Evolutionary conservation across 2,797 vertebrate genomes (phyloP).

Genomic region (Yasuhikotakia modesta): DNA sequence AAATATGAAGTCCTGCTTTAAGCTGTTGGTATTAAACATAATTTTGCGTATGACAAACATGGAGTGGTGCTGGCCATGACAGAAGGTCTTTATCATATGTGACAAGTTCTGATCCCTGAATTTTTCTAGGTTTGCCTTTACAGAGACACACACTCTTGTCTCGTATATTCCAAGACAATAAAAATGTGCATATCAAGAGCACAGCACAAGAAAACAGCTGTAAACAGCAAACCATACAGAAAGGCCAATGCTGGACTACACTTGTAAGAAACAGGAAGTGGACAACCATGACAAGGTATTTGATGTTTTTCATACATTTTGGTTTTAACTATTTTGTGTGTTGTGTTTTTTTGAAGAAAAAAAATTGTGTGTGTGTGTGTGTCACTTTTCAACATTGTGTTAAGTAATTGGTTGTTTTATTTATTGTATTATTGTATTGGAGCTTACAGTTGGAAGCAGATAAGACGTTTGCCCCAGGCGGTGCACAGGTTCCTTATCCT

Average conservation of each 20-base stretch:
- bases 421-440: background rate
- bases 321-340: background rate
- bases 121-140: constrained; percentile 42
- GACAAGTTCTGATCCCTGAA: constrained; percentile 11
- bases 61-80: constrained; percentile 36
- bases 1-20: constrained; percentile 45
- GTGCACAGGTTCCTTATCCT: background rate
- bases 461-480: constrained; percentile 21
- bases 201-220: constrained; percentile 11
- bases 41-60: constrained; percentile 45
- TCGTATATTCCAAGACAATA: constrained; percentile 32
- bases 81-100: constrained; percentile 38
- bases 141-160: constrained; percentile 43
- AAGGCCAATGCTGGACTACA: constrained; percentile 22
- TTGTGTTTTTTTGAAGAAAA: background rate
- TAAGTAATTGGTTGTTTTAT: background rate
- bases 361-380: no score
- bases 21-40: constrained; percentile 36
- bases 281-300: constrained; percentile 29
- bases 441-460: constrained; percentile 15
- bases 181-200: constrained; percentile 40
- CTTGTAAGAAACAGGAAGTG: constrained; percentile 9
- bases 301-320: background rate
- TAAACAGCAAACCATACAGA: background rate
- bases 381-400: background rate